phyloP scores from a whole-genome alignment of 2,113 vertebrate species.

The Rhynchopsitta pachyrhyncha region DNA sequence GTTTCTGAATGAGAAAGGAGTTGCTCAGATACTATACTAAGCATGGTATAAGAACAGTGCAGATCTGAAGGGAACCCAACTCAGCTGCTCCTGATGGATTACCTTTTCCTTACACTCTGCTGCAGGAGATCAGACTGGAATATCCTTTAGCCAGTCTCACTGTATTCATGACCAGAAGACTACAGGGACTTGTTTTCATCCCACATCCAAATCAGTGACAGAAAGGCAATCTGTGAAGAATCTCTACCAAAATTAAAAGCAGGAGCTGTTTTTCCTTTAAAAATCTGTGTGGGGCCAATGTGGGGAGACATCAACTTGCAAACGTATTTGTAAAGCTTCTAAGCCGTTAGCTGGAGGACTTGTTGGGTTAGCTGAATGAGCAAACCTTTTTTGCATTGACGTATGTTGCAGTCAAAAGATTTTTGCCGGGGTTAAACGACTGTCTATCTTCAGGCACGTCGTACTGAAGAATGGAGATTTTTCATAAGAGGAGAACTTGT shows the following conservation, averaged over 20 bases:
- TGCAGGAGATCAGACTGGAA: not conserved
- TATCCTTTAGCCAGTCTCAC: not conserved
- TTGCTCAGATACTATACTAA: not conserved
- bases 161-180: not conserved
- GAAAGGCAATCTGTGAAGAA: not conserved
- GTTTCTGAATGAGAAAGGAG: not conserved
- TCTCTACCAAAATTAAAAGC: not conserved
- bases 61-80: not conserved
- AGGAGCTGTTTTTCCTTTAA: not conserved
- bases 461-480: not conserved
- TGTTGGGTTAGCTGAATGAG: not conserved
- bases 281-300: not conserved
- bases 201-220: accelerated
- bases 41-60: not conserved
- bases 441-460: not conserved
- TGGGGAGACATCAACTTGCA: not conserved
- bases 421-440: not conserved
- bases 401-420: not conserved
- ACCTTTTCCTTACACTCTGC: not conserved
- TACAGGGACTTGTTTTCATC: not conserved
- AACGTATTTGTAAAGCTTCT: not conserved
- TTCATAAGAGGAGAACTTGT: not conserved
- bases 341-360: not conserved
- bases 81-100: not conserved
- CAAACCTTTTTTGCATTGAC: not conserved